Percentiles rank a stretch among this genome's conserved stretches.
Conservation (phyloP, 2,888 invertebrate genomes). For the Drosophila infuscata region DNA sequence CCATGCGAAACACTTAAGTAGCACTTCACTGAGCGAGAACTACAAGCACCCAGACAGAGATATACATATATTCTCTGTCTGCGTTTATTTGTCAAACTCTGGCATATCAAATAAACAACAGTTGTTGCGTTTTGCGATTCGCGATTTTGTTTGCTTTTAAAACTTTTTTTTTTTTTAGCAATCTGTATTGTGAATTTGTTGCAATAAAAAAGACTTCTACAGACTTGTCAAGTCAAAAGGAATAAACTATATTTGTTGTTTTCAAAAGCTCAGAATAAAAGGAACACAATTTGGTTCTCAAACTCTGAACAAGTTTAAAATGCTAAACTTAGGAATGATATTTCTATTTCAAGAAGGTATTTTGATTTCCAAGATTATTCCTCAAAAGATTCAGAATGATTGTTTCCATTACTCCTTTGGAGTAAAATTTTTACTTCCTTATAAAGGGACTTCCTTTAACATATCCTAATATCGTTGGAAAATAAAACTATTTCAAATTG, state of each 20-base stretch:
- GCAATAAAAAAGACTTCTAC: background rate
- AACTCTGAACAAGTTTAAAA: background rate
- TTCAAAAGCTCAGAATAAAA: background rate
- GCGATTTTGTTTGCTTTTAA: slow-evolving; percentile 13
- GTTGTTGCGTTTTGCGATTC: background rate
- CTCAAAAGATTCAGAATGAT: background rate
- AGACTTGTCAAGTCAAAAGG: background rate
- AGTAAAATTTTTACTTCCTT: background rate
- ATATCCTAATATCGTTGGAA: background rate
- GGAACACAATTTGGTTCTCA: background rate
- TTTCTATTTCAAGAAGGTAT: background rate
- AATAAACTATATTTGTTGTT: background rate
- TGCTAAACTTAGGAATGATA: background rate
- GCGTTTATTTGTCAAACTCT: slow-evolving; percentile 51
- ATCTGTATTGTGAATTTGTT: background rate
- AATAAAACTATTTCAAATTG: background rate
- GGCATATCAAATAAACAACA: slow-evolving; percentile 44
- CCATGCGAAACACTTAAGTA: slow-evolving; percentile 11
- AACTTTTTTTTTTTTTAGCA: background rate
- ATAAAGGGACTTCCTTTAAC: background rate
- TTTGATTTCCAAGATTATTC: background rate
- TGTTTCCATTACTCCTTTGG: too few species aligned
- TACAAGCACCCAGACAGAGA: background rate
- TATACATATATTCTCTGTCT: slow-evolving; percentile 22
- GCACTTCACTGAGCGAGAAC: background rate